Percentiles rank a stretch among this genome's conserved stretches.
Conservation (phyloP, 2,113 vertebrate species). For the Ictidomys tridecemlineatus region DNA sequence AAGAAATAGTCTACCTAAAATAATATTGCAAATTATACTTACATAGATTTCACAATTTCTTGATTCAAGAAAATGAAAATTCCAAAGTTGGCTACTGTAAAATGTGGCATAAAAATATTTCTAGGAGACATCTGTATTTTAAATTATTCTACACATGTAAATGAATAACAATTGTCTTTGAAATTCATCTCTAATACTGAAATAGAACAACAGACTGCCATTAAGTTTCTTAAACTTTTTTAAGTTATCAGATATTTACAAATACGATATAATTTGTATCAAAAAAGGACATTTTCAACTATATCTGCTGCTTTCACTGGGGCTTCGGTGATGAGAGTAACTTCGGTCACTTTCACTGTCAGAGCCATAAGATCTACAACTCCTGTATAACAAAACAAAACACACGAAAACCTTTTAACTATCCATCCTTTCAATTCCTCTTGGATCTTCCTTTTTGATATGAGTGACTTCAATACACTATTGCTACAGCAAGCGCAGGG, state of each 20-base stretch:
- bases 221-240: slow-evolving; percentile 66
- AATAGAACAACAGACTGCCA: slow-evolving; percentile 70
- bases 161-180: slow-evolving; percentile 52
- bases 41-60: slow-evolving; percentile 77
- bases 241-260: slow-evolving; percentile 79
- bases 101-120: slow-evolving; percentile 76
- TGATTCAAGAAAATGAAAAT: slow-evolving; percentile 81
- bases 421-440: neutral
- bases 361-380: slow-evolving; percentile 92
- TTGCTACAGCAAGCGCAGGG: neutral
- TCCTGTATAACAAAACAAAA: slow-evolving; percentile 72
- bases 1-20: slow-evolving; percentile 70
- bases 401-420: neutral
- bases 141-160: slow-evolving; percentile 44
- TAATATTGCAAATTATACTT: slow-evolving; percentile 69
- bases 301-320: slow-evolving; percentile 95
- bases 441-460: neutral
- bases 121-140: slow-evolving; percentile 63
- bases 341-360: slow-evolving; percentile 94
- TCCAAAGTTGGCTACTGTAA: slow-evolving; percentile 77
- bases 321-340: slow-evolving; percentile 93
- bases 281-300: slow-evolving; percentile 86
- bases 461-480: neutral
- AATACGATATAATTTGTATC: slow-evolving; percentile 35
- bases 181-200: slow-evolving; percentile 63